Evolutionary conservation across 2,797 vertebrate species (phyloP), one percentile per base, ranked within the genome.

Genomic region (Neomorphus geoffroyi): DNA sequence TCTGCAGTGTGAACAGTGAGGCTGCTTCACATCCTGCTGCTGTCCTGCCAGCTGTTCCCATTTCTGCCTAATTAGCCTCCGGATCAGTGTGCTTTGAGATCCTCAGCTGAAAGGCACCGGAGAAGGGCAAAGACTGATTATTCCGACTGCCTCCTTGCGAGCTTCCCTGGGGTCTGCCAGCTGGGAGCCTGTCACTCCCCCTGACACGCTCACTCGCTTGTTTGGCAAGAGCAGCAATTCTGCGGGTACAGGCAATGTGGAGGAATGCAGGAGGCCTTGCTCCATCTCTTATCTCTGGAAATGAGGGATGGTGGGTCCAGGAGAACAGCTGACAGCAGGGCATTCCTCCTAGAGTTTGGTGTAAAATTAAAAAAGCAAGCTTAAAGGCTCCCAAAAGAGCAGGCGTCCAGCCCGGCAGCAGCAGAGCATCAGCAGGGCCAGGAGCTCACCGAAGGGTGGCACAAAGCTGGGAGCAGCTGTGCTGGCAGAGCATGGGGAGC

Each of bases 11-110:
- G 53, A 62, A 54, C 65, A 66, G 61, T 1, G 6, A 66, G 67
- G 62, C 50, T 27, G 13, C 22, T 74, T 43, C 33, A 3, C n/a
- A 10, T 75, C 33, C 73, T 3, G 0, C 27, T 3, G 0, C 72
- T 73, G 57, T 70, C 86, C 81, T 60, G n/a, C 87, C 95, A 92
- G 91, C 92, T 95, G 74, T 72, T 95, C 90, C 77, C 13, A 0
- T 92, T 81, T 72, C 89, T 86, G 92, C 83, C 91, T 92, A 70
- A 74, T 71, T 48, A 58, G 77, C 78, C 65, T 46, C 72, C 3
- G 26, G 80, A 50, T 67, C 62, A 1, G 23, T 1, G 35, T 65
- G 90, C 89, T 77, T 50, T 37, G 80, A 79, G 92, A 86, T 80
- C 81, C 79, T 74, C 6, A 0, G 78, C 80, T 88, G 73, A 88